These are phyloP conservation scores for Pantherophis alleghaniensis DNA, from an alignment of 2,797 vertebrate genomes.

Conservation along the genomic window DNA sequence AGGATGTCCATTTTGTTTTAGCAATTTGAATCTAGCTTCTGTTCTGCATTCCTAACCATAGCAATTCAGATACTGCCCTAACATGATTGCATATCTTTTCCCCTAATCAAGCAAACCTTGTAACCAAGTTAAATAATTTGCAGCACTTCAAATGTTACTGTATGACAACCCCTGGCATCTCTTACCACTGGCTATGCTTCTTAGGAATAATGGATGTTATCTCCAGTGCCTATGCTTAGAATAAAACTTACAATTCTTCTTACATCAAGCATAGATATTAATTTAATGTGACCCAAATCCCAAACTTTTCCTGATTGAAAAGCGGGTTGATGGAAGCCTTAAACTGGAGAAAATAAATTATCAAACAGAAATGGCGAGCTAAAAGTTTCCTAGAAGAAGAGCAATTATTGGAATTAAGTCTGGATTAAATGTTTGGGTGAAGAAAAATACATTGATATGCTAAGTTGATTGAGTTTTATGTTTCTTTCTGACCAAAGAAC, in stretches of 20 bases:
- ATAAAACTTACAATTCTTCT: not conserved
- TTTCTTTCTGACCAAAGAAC: conserved; percentile 27
- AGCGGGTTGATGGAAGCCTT: conserved; percentile 3
- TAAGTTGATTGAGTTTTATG: conserved; percentile 1
- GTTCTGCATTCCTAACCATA: no score
- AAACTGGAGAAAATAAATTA: not conserved
- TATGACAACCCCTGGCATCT: not conserved
- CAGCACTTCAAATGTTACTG: not conserved
- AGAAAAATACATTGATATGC: not conserved
- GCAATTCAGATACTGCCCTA: not conserved
- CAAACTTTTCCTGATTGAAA: conserved; percentile 14
- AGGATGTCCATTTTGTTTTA: not conserved
- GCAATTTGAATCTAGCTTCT: not conserved
- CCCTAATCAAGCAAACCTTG: not conserved
- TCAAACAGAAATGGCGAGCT: conserved; percentile 1
- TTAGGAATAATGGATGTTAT: not conserved
- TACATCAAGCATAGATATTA: not conserved
- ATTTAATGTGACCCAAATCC: conserved; percentile 11
- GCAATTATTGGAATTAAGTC: conserved; percentile 30
- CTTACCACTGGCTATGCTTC: not conserved
- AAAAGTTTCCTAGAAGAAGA: conserved; percentile 8
- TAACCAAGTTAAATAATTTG: not conserved
- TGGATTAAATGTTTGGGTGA: conserved; percentile 26
- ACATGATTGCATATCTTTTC: not conserved
- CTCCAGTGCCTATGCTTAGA: not conserved